phyloP scores from a whole-genome alignment of 2,888 invertebrate species.

The Diadegma fenestrale region DNA sequence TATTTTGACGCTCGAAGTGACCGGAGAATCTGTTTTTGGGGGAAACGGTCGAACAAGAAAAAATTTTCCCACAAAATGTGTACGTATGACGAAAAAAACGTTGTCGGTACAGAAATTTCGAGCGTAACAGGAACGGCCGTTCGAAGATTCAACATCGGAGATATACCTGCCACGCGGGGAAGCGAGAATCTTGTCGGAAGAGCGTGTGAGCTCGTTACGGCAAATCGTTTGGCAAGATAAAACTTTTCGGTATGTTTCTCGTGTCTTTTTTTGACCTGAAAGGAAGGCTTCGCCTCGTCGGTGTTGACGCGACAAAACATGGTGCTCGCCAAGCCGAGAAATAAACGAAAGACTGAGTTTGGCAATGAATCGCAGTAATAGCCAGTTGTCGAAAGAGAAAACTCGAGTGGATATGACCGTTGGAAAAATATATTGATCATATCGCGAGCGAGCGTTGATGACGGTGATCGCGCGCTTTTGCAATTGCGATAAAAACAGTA shows the following conservation, averaged over 20 bases:
- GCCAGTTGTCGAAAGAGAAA: neutral
- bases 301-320: slow-evolving; percentile 1
- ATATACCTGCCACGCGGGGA: neutral
- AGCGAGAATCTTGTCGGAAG: slow-evolving; percentile 60
- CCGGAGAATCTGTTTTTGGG: slow-evolving; percentile 1
- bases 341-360: neutral
- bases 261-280: neutral
- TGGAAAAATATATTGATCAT: slow-evolving; percentile 50
- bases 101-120: neutral
- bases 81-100: neutral
- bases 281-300: neutral
- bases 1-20: neutral
- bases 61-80: neutral
- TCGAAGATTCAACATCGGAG: neutral
- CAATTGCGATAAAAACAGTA: slow-evolving; percentile 68
- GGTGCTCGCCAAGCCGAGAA: neutral
- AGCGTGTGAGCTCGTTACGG: slow-evolving; percentile 75
- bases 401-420: neutral
- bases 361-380: neutral
- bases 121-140: neutral
- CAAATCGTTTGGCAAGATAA: slow-evolving; percentile 74
- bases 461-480: slow-evolving; percentile 64
- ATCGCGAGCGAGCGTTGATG: slow-evolving; percentile 54
- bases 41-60: neutral
- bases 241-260: slow-evolving; percentile 24